phyloP scores from a whole-genome alignment of 53 echinoderm and acorn worm species.

The Henricia sp. region DNA sequence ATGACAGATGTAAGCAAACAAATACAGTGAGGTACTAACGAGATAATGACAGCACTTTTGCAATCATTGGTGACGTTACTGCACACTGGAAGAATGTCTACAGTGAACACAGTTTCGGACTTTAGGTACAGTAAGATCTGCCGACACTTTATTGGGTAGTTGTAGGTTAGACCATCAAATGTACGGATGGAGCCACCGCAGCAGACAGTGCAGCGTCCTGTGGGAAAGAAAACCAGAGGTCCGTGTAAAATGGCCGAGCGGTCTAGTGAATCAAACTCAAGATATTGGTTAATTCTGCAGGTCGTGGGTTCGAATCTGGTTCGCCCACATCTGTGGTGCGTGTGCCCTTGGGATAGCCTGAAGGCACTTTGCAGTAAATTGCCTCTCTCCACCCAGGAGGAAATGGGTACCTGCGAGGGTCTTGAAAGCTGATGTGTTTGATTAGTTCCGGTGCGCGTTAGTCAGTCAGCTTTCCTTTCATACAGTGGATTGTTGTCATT shows the following conservation, averaged over 20 bases:
- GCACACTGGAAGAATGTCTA: slow-evolving; percentile 33
- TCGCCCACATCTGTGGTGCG: no score
- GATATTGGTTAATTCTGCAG: no score
- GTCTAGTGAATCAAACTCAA: no score
- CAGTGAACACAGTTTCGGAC: slow-evolving; percentile 8
- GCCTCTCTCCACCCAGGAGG: no score
- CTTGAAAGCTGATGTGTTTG: no score
- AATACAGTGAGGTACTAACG: background rate
- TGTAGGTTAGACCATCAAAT: slow-evolving; percentile 39
- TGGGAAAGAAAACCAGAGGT: background rate
- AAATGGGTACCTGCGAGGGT: no score
- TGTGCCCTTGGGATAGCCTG: no score
- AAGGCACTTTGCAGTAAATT: no score
- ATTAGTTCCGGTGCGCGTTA: no score
- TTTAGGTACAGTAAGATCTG: background rate
- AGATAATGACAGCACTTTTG: slow-evolving; percentile 26
- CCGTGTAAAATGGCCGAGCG: background rate
- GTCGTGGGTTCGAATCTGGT: no score
- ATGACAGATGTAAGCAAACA: background rate
- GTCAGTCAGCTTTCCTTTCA: no score
- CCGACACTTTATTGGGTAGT: slow-evolving; percentile 34
- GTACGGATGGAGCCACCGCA: slow-evolving; percentile 48
- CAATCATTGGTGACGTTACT: background rate
- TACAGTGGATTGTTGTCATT: no score
- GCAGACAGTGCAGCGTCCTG: slow-evolving; percentile 19